These are phyloP conservation scores for Phymastichus coffea DNA, from an alignment of 1,140 invertebrate genomes.

Conservation along the genomic window DNA sequence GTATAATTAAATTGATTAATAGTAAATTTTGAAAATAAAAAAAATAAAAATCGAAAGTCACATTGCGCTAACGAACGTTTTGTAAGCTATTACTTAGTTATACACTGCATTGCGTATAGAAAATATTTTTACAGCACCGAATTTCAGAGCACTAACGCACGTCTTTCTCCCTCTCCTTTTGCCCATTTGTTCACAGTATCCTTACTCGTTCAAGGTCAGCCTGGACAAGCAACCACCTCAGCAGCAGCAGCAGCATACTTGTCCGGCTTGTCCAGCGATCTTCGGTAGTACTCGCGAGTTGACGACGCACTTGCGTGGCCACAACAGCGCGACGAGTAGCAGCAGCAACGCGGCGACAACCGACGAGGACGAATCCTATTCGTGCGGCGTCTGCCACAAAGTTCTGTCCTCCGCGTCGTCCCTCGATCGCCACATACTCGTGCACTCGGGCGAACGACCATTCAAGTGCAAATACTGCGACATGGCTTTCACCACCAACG, in stretches of 20 bases:
- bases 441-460: slow-evolving; percentile 74
- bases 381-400: slow-evolving; percentile 55
- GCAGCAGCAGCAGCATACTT: slow-evolving; percentile 36
- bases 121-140: too few species aligned
- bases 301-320: slow-evolving; percentile 63
- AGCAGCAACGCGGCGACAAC: slow-evolving; percentile 28
- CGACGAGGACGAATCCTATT: slow-evolving; percentile 45
- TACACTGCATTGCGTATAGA: too few species aligned
- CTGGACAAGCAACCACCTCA: background rate
- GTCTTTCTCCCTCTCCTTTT: too few species aligned
- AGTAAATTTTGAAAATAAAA: too few species aligned
- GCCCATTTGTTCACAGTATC: too few species aligned
- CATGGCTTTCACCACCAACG: slow-evolving; percentile 84
- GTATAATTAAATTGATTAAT: too few species aligned
- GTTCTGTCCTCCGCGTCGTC: slow-evolving; percentile 76
- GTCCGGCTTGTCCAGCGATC: slow-evolving; percentile 60
- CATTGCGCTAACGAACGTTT: too few species aligned
- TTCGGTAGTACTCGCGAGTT: slow-evolving; percentile 59
- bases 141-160: too few species aligned
- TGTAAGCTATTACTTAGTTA: too few species aligned
- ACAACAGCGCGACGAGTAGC: slow-evolving; percentile 54
- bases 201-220: too few species aligned
- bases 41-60: too few species aligned
- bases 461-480: slow-evolving; percentile 78
- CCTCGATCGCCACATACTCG: slow-evolving; percentile 72